phyloP scores from a whole-genome alignment of 1,140 invertebrate species.

The Drosophila ironensis region DNA sequence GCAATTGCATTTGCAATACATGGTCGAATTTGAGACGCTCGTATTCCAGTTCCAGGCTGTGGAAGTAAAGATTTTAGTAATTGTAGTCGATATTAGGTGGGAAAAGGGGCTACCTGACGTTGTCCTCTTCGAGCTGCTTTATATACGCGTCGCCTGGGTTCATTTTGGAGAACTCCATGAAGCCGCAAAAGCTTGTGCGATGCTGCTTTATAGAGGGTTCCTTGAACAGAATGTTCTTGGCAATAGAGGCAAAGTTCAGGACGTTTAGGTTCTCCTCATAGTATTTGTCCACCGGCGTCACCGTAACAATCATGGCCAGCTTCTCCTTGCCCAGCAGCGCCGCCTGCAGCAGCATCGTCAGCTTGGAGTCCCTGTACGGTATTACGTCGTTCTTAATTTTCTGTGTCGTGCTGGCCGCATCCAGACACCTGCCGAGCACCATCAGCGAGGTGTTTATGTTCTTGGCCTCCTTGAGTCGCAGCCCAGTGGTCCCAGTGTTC shows the following conservation, averaged over 20 bases:
- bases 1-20: constrained; percentile 45
- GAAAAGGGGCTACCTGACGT: constrained; percentile 18
- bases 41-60: constrained; percentile 45
- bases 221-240: constrained; percentile 86
- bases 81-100: neutral
- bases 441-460: constrained; percentile 83
- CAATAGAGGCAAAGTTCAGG: constrained; percentile 88
- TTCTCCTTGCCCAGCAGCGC: constrained; percentile 87
- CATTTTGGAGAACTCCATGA: constrained; percentile 33
- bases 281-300: constrained; percentile 87
- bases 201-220: constrained; percentile 50
- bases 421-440: constrained; percentile 92
- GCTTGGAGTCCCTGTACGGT: constrained; percentile 89
- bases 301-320: constrained; percentile 91
- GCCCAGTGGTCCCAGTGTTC: constrained; percentile 92
- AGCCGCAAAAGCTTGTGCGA: constrained; percentile 59
- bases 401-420: constrained; percentile 85
- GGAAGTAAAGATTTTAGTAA: neutral
- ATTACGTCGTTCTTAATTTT: constrained; percentile 79
- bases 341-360: constrained; percentile 88
- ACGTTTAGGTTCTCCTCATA: constrained; percentile 92
- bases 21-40: constrained; percentile 38
- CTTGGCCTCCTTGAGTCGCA: constrained; percentile 87
- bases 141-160: constrained; percentile 17
- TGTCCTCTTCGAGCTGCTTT: constrained; percentile 41